These are phyloP conservation scores for Alosa sapidissima DNA, from an alignment of 2,797 vertebrate genomes.

Conservation along the genomic window DNA sequence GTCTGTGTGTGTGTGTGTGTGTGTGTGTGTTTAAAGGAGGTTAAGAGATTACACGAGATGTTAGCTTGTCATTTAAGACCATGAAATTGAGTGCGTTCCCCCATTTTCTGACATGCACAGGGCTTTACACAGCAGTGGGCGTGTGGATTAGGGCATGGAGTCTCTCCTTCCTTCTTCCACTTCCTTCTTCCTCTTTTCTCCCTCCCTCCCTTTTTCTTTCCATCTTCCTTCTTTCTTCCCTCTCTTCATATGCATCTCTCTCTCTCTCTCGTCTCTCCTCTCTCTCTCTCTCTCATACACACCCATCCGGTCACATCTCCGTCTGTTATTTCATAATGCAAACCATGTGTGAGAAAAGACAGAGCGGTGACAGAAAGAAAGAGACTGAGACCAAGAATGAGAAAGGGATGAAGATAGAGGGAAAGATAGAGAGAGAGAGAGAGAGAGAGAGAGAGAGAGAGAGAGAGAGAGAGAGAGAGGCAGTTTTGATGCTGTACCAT, in stretches of 20 bases:
- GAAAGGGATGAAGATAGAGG: not conserved
- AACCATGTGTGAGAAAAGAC: not conserved
- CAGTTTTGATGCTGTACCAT: not conserved
- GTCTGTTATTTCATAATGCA: not conserved
- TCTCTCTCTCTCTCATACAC: not conserved
- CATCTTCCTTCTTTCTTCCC: not conserved
- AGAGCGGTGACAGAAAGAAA: not conserved
- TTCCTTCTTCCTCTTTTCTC: not conserved
- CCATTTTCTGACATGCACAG: conserved; percentile 33
- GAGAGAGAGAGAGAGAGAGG: not conserved
- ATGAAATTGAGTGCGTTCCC: conserved; percentile 44
- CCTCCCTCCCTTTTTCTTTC: not conserved
- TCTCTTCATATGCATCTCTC: not conserved
- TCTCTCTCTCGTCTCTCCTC: not conserved
- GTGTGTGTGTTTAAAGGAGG: conserved; percentile 33
- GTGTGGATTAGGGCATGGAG: conserved; percentile 30
- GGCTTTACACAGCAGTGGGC: conserved; percentile 21
- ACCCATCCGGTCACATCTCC: not conserved
- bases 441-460: not conserved
- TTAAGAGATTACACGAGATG: conserved; percentile 35
- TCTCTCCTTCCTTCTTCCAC: not conserved
- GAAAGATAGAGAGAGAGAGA: not conserved
- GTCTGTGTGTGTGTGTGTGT: conserved; percentile 13
- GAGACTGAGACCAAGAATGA: not conserved
- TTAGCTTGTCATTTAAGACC: conserved; percentile 35